A percentile compares a stretch with the other conserved stretches of the same genome.
Conservation (phyloP, 2,113 vertebrate genomes). For the Cyanoramphus novaezelandiae region DNA sequence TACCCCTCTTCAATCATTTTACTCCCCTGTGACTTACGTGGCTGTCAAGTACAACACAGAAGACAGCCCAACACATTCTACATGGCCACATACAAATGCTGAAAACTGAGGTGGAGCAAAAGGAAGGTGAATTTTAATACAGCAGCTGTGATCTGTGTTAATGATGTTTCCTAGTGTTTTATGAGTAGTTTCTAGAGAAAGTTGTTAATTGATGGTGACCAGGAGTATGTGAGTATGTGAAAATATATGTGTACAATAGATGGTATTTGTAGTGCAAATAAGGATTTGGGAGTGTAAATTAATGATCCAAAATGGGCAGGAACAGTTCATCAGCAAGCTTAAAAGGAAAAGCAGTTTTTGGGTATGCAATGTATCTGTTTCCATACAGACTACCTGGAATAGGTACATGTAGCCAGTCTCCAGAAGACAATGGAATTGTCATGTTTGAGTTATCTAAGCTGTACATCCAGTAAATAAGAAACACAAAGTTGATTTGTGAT, state of each 20-base stretch:
- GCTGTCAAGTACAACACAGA: background rate
- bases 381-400: background rate
- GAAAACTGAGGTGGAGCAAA: background rate
- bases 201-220: background rate
- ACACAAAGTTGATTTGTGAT: background rate
- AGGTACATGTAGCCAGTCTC: background rate
- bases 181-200: background rate
- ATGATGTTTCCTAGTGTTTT: background rate
- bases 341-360: background rate
- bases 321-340: background rate
- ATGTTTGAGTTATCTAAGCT: background rate
- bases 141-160: background rate
- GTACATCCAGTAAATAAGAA: background rate
- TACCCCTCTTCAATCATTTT: background rate
- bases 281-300: background rate
- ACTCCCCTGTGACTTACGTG: background rate
- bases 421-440: background rate
- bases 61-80: rapidly evolving
- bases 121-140: background rate
- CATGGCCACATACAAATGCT: background rate
- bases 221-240: background rate
- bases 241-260: background rate
- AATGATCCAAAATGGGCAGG: background rate
- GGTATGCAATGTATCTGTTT: background rate
- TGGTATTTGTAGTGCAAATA: background rate